Conservation (phyloP, 2,797 vertebrate species). For the Pseudochirops cupreus region DNA sequence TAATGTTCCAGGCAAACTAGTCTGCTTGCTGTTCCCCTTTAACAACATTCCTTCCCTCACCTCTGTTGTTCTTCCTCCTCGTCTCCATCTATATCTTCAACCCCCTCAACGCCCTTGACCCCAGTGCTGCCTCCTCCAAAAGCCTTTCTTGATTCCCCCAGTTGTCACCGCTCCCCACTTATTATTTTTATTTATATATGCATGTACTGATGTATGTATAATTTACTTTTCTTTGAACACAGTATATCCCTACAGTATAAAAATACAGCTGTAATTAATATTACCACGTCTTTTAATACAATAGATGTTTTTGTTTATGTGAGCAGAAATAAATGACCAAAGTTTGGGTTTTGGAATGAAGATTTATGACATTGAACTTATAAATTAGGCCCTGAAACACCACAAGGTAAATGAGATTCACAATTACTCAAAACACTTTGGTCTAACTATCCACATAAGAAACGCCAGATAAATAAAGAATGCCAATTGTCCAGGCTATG, state of each 20-base stretch:
- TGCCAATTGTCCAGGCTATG: background rate
- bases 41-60: background rate
- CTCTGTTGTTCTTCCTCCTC: background rate
- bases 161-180: background rate
- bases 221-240: background rate
- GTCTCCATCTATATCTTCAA: background rate
- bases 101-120: background rate
- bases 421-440: background rate
- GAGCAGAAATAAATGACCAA: slow-evolving; percentile 74
- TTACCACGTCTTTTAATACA: slow-evolving; percentile 54
- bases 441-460: background rate
- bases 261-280: slow-evolving; percentile 59
- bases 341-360: slow-evolving; percentile 27
- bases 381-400: background rate
- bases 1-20: background rate
- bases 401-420: background rate
- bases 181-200: background rate
- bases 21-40: background rate
- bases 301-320: slow-evolving; percentile 65
- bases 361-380: background rate
- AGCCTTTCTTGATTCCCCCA: background rate
- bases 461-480: background rate
- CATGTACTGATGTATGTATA: background rate
- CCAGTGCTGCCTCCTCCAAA: background rate
- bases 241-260: slow-evolving; percentile 19